Base-by-base conservation (phyloP, 92 coral and sea anemone genomes). In the Parazoanthus atlanticus region DNA sequence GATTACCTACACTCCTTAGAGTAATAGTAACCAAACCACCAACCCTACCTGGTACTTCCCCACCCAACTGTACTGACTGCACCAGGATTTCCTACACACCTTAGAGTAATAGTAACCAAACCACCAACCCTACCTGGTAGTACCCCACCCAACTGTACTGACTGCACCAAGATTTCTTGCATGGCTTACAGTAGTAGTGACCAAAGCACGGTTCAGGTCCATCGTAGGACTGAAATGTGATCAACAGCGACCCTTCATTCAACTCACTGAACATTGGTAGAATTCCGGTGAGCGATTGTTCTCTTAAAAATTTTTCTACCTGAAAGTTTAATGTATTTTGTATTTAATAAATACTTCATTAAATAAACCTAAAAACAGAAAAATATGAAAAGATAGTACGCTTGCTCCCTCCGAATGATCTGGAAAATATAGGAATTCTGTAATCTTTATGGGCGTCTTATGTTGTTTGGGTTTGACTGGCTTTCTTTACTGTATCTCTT, bases 211-310 rank as follows among this genome's bases (percentile, higher is more conserved):
- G 74, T 64, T 36, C 78, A 8, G 52, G 7, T 12, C 81, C 87
- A 19, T 61, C 76, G 81, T 89, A 89, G 25, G 80, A 70, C 40
- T 89, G 46, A 84, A 75, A 89, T 26, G 91, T 89, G 5, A 89
- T 46, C 67, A 89, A 82, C 40, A 90, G 33, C 13, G 92, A 43
- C 30, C 92, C 92, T 85, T 85, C 69, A 76, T 90, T 90, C 47
- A 73, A 21, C 33, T 36, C 76, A 40, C 40, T 30, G 25, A 72
- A 71, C 61, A 32, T 67, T 43, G 86, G 86, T 38, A 82, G 3
- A 46, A 12, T 8, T 65, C 76, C 61, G 7, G 1, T n/a, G 0
- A 1, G 33, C 38, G 36, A 19, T 74, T 66, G 25, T 25, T 66
- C 1, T 26, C n/a, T 34, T 82, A 82, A 82, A 40, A 82, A 67